phyloP scores from a whole-genome alignment of 2,113 vertebrate genomes.

The Microcebus griseorufus region DNA sequence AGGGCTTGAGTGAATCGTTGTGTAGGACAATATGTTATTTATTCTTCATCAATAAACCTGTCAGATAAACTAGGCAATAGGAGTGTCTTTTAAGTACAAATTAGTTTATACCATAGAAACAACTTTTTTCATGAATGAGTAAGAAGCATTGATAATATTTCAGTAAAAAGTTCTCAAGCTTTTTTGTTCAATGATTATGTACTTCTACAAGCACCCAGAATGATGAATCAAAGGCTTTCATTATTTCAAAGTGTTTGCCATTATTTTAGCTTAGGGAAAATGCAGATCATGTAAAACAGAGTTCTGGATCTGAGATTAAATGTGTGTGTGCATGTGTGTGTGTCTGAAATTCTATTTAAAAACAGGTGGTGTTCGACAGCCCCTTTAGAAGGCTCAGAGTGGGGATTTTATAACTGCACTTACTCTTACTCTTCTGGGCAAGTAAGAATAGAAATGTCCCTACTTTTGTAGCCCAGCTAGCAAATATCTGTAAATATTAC shows the following conservation, averaged over 20 bases:
- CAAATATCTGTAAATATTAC: not conserved
- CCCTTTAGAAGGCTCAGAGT: not conserved
- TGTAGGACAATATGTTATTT: not conserved
- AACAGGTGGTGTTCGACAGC: not conserved
- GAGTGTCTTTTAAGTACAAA: not conserved
- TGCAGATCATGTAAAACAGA: not conserved
- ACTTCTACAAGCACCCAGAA: not conserved
- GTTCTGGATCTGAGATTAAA: not conserved
- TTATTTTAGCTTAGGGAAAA: slow-evolving; percentile 25
- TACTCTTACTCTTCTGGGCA: not conserved
- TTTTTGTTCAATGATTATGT: not conserved
- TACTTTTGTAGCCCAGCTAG: not conserved
- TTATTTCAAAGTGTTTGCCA: not conserved
- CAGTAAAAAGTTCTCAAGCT: not conserved
- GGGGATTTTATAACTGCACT: not conserved
- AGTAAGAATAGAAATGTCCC: not conserved
- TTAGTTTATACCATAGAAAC: not conserved
- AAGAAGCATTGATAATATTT: not conserved
- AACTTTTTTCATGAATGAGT: not conserved
- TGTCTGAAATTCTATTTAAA: slow-evolving; percentile 10
- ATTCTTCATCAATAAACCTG: not conserved
- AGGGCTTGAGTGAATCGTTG: not conserved
- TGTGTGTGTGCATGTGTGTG: not conserved
- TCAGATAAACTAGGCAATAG: not conserved
- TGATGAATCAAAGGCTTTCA: not conserved